Conservation (phyloP, 1,140 invertebrate genomes). For the Homarus americanus region DNA sequence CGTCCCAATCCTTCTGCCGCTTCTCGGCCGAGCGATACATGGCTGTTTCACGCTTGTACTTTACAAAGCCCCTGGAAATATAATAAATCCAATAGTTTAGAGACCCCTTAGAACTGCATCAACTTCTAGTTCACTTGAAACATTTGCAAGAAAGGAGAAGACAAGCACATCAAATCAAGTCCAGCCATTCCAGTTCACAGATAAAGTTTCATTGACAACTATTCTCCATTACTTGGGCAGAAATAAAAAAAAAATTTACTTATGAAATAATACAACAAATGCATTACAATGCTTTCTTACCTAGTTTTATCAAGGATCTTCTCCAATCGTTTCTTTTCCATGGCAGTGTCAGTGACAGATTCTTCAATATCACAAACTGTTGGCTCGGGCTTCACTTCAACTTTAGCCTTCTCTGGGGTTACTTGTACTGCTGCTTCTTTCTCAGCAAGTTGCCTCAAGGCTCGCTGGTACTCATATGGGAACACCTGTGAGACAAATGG, state of each 20-base stretch:
- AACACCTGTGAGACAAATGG: conserved; percentile 83
- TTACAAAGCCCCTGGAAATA: conserved; percentile 91
- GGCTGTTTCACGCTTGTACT: conserved; percentile 92
- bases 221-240: too few species aligned
- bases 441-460: conserved; percentile 86
- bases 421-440: conserved; percentile 72
- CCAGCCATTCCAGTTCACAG: too few species aligned
- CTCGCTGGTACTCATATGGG: conserved; percentile 97
- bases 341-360: conserved; percentile 85
- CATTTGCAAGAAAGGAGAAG: neutral
- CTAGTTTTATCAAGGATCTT: conserved; percentile 93
- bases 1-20: conserved; percentile 96
- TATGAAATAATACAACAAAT: too few species aligned
- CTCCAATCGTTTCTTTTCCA: conserved; percentile 88
- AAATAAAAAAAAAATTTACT: too few species aligned
- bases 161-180: neutral
- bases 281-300: conserved; percentile 79
- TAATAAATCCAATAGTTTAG: too few species aligned
- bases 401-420: conserved; percentile 63
- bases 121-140: too few species aligned
- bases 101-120: too few species aligned
- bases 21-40: conserved; percentile 91
- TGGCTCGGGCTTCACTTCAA: conserved; percentile 76
- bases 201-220: too few species aligned
- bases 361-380: conserved; percentile 92